Percentiles rank a stretch among this genome's conserved stretches.
Evolutionary conservation across 92 coral and sea anemone species (phyloP).

Genomic region (Paragorgia papillata): DNA sequence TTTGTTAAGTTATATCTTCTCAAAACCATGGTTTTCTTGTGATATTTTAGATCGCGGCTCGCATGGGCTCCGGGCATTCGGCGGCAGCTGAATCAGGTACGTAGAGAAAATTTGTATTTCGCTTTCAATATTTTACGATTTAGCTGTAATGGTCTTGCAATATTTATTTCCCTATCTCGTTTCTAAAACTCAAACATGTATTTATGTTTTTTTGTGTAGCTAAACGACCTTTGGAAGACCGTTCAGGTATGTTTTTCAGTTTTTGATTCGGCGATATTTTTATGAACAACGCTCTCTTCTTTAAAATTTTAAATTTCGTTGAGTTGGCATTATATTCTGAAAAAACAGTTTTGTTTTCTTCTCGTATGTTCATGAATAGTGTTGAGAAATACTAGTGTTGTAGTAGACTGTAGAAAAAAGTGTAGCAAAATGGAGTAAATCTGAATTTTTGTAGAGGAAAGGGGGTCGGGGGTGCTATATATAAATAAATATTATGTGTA

Average conservation of each 20-base stretch:
- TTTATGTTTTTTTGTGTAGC: background rate
- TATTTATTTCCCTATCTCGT: background rate
- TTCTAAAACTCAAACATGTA: background rate
- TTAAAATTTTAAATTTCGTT: too few relatives aligned
- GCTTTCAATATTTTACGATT: background rate
- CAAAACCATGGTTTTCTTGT: constrained; percentile 7
- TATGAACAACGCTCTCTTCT: too few relatives aligned
- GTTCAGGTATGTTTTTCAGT: constrained; percentile 29
- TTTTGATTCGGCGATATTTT: background rate
- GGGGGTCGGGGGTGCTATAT: too few relatives aligned
- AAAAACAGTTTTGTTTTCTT: too few relatives aligned
- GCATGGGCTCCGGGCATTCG: constrained; percentile 72
- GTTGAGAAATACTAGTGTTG: too few relatives aligned
- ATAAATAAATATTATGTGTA: too few relatives aligned
- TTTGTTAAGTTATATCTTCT: background rate
- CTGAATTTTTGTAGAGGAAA: too few relatives aligned
- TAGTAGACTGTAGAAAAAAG: too few relatives aligned
- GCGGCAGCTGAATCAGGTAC: constrained; percentile 33
- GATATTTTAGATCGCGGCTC: constrained; percentile 75
- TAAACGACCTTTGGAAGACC: constrained; percentile 31
- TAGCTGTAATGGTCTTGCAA: background rate
- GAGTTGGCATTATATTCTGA: too few relatives aligned
- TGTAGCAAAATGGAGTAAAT: too few relatives aligned
- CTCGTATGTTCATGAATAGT: too few relatives aligned
- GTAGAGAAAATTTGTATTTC: background rate